phyloP scores from a whole-genome alignment of 2,888 invertebrate genomes.

The Ditylenchus weischeri region DNA sequence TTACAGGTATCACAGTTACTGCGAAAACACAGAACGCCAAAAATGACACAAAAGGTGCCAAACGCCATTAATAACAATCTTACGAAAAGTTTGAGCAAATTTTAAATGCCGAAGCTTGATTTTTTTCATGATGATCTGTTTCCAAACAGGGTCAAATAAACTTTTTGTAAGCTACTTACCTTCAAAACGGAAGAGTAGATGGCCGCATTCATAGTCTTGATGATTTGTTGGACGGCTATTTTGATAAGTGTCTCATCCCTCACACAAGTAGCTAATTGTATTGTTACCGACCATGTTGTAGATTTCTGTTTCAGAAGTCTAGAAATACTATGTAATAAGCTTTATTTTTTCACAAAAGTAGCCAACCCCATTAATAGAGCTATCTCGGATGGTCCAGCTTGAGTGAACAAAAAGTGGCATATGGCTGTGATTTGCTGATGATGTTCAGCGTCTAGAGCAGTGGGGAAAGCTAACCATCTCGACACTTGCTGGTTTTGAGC shows the following conservation, averaged over 20 bases:
- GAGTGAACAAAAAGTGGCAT: conserved; percentile 50
- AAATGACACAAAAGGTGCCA: too few relatives aligned
- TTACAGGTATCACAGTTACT: too few relatives aligned
- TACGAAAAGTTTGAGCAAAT: too few relatives aligned
- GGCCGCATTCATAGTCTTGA: conserved; percentile 51
- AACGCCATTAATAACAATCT: too few relatives aligned
- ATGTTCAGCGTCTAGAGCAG: conserved; percentile 49
- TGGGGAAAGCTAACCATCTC: conserved; percentile 45
- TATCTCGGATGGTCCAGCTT: conserved; percentile 40
- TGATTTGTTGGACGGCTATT: conserved; percentile 44
- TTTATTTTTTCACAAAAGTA: conserved; percentile 31
- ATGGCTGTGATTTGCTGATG: conserved; percentile 54
- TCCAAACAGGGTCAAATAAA: too few relatives aligned
- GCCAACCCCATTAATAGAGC: conserved; percentile 38
- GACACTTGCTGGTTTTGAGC: conserved; percentile 48
- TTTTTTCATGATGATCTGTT: too few relatives aligned
- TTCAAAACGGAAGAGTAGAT: conserved; percentile 49
- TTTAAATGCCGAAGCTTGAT: too few relatives aligned
- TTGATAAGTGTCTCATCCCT: conserved; percentile 45
- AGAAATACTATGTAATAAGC: conserved; percentile 10
- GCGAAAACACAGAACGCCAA: too few relatives aligned
- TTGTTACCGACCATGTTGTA: conserved; percentile 44
- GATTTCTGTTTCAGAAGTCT: conserved; percentile 24
- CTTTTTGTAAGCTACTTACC: conserved; percentile 27
- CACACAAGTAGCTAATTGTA: conserved; percentile 52